Base-by-base conservation (phyloP, 2,113 vertebrate species). In the Sminthopsis crassicaudata region DNA sequence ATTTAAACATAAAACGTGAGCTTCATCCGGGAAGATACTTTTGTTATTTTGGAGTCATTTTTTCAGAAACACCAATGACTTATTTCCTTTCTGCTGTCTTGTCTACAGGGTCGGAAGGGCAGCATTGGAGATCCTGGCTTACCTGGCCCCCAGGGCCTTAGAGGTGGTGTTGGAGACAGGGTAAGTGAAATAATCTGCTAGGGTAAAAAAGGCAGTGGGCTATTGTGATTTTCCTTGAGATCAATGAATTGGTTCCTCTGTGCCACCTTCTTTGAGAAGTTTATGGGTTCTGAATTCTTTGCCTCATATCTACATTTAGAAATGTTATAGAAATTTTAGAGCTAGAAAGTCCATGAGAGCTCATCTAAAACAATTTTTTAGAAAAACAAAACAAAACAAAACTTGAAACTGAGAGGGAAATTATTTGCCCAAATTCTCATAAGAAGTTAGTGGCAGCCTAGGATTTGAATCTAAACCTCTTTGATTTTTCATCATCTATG, bases 121-220 rank as follows among this genome's bases (percentile, higher is more conserved):
- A 99, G 98, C 94, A 95, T 99, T 2, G 99, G 99, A 0, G 99
- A 99, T 67, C 98, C 99, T 0, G 99, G 99, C 53, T 99, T 99
- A 93, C 99, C 99, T 0, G 99, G 99, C 24, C 99, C 99, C 0
- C 99, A 99, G 2, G 99, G 99, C 96, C 98, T 99, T 96, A 99
- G 99, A 92, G 99, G 99, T 11, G 99, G 98, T 42, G 95, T 98
- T 46, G 99, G 99, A 0, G 99, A 99, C 94, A 98, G 98, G 98
- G 99, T 99, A 98, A 99, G 99, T 98, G 92, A 55, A 84, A 84
- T 84, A 84, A 22, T 84, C 67, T 84, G 11, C 57, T 84, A n/a
- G 36, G 14, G 7, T 42, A 42, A 42, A 19, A 84, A 19, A 23
- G n/a, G 67, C n/a, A 42, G 42, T 42, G 67, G 7, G 16, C 2